Evolutionary conservation across 1,140 invertebrate species (phyloP).

Genomic region (Apis florea): DNA sequence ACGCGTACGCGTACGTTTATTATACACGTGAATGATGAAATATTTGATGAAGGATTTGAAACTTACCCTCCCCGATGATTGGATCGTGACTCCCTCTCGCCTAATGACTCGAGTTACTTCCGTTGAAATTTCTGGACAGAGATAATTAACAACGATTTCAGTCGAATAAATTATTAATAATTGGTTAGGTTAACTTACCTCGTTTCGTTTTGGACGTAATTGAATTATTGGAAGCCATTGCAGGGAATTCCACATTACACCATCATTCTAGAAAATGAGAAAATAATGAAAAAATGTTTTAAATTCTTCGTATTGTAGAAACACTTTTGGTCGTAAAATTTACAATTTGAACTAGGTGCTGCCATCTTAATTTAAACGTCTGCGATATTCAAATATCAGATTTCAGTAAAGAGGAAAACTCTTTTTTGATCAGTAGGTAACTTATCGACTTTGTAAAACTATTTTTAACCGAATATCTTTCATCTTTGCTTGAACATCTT

Average conservation of each 20-base stretch:
- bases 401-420: conserved; percentile 30
- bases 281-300: neutral
- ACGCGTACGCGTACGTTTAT: neutral
- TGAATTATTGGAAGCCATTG: conserved; percentile 71
- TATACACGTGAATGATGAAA: neutral
- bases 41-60: neutral
- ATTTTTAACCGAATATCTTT: neutral
- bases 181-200: conserved; percentile 59
- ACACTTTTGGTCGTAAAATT: neutral
- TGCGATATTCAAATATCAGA: neutral
- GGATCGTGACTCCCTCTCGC: conserved; percentile 18
- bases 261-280: conserved; percentile 70
- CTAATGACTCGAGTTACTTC: conserved; percentile 62
- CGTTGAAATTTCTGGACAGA: conserved; percentile 69
- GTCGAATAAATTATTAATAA: neutral
- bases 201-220: conserved; percentile 70
- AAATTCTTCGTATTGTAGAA: neutral
- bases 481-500: too few species aligned
- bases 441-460: conserved; percentile 56
- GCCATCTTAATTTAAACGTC: conserved; percentile 58
- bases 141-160: neutral
- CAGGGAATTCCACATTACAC: conserved; percentile 67
- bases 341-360: conserved; percentile 45
- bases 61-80: conserved; percentile 56
- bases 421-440: conserved; percentile 59